A percentile compares a stretch with the other conserved stretches of the same genome.
Conservation (phyloP, 1,140 invertebrate genomes). For the Diprion similis region DNA sequence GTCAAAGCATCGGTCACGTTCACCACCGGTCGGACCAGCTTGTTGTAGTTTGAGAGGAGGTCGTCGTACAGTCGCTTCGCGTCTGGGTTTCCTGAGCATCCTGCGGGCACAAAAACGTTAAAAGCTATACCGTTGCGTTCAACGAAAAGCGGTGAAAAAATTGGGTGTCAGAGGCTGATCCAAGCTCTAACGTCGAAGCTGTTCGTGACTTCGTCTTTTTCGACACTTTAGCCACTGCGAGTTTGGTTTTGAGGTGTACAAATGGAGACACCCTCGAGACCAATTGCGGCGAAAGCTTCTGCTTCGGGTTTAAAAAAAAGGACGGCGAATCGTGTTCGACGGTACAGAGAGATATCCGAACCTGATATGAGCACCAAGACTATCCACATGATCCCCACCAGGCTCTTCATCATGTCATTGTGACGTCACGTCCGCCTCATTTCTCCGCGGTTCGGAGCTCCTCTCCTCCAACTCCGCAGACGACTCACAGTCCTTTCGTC, state of each 20-base stretch:
- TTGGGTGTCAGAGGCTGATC: no score
- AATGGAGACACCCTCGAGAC: no score
- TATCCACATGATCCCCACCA: constrained; percentile 68
- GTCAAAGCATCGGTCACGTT: constrained; percentile 92
- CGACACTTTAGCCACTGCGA: no score
- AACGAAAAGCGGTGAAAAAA: no score
- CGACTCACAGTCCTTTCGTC: background rate
- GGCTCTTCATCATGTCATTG: constrained; percentile 66
- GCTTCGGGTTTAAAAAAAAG: no score
- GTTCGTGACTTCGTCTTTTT: no score
- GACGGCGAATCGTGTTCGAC: no score
- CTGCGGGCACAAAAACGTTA: constrained; percentile 58
- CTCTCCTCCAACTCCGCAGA: constrained; percentile 29
- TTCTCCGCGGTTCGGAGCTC: constrained; percentile 49
- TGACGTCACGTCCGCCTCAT: constrained; percentile 63
- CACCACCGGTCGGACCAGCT: constrained; percentile 89
- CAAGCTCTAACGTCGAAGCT: no score
- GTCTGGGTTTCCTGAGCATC: constrained; percentile 85
- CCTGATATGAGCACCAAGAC: constrained; percentile 68
- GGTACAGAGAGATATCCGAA: constrained; percentile 31
- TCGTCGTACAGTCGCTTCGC: constrained; percentile 92
- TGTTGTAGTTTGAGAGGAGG: constrained; percentile 92
- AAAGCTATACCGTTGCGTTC: no score
- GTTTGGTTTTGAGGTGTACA: no score
- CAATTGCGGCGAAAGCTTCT: no score